phyloP scores from a whole-genome alignment of 1,140 invertebrate genomes.

The Drosophila virilis region DNA sequence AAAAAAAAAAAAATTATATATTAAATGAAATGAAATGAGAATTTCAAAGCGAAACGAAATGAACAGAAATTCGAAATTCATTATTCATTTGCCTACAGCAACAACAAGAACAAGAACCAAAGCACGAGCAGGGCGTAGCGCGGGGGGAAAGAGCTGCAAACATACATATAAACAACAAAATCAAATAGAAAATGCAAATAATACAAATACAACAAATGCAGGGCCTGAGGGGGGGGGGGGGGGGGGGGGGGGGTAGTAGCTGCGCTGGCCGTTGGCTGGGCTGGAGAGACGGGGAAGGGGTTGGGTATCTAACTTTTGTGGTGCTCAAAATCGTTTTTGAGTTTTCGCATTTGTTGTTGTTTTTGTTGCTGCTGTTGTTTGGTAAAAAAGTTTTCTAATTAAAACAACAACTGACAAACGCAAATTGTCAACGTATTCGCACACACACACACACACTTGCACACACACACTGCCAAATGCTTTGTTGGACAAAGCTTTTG shows the following conservation, averaged over 20 bases:
- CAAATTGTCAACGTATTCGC: slow-evolving; percentile 73
- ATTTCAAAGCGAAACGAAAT: slow-evolving; percentile 49
- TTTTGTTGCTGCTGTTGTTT: slow-evolving; percentile 40
- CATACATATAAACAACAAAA: slow-evolving; percentile 56
- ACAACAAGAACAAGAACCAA: slow-evolving; percentile 15
- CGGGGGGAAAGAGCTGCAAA: slow-evolving; percentile 12
- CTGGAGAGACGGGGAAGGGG: no score
- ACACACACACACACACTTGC: slow-evolving; percentile 20
- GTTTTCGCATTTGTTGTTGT: slow-evolving; percentile 55
- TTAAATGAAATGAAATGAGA: slow-evolving; percentile 14
- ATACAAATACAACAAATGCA: slow-evolving; percentile 48
- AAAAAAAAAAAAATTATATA: no score
- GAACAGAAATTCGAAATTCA: slow-evolving; percentile 78
- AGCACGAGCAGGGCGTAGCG: neutral
- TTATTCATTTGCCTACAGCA: slow-evolving; percentile 70
- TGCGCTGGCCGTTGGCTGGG: neutral
- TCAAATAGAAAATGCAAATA: slow-evolving; percentile 80
- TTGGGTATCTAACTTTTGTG: slow-evolving; percentile 65
- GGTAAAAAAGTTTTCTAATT: slow-evolving; percentile 81
- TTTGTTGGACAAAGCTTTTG: slow-evolving; percentile 64
- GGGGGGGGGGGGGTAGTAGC: neutral
- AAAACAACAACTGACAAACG: slow-evolving; percentile 81
- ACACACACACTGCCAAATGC: slow-evolving; percentile 67
- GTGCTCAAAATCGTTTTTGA: slow-evolving; percentile 77
- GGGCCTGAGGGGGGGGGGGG: neutral